phyloP scores from a whole-genome alignment of 2,888 invertebrate species.

The Apotomis turbidana region DNA sequence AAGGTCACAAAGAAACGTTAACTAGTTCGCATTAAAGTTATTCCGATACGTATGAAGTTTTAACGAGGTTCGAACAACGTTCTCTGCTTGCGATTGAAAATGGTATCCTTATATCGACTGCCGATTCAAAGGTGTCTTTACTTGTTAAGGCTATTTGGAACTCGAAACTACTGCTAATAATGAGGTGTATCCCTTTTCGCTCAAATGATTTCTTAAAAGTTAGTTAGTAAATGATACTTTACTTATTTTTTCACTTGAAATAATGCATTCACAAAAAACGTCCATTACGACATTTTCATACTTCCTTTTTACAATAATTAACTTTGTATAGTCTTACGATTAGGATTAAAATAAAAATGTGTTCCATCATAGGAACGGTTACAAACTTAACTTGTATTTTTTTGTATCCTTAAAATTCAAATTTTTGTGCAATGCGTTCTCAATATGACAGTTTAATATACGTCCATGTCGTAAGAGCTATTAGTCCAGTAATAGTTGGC shows the following conservation, averaged over 20 bases:
- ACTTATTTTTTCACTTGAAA: too few relatives aligned
- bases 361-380: too few relatives aligned
- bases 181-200: neutral
- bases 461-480: conserved; percentile 22
- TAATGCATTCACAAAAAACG: too few relatives aligned
- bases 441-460: conserved; percentile 19
- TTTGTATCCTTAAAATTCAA: neutral
- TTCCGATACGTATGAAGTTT: conserved; percentile 66
- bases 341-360: too few relatives aligned
- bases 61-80: conserved; percentile 60
- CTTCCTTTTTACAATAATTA: too few relatives aligned
- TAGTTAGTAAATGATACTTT: too few relatives aligned
- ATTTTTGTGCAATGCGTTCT: conserved; percentile 12
- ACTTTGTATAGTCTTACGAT: too few relatives aligned
- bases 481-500: conserved; percentile 44
- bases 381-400: neutral
- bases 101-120: conserved; percentile 28
- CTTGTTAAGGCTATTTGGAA: conserved; percentile 16
- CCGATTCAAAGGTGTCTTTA: conserved; percentile 15
- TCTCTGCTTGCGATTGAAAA: conserved; percentile 35
- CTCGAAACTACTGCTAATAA: conserved; percentile 5
- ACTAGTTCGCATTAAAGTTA: conserved; percentile 59
- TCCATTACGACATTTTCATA: too few relatives aligned
- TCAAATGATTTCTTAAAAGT: too few relatives aligned
- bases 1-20: conserved; percentile 58